A percentile compares a stretch with the other conserved stretches of the same genome.
phyloP scores from a whole-genome alignment of 2,113 vertebrate species.

The Apistogramma diplotaenia region DNA sequence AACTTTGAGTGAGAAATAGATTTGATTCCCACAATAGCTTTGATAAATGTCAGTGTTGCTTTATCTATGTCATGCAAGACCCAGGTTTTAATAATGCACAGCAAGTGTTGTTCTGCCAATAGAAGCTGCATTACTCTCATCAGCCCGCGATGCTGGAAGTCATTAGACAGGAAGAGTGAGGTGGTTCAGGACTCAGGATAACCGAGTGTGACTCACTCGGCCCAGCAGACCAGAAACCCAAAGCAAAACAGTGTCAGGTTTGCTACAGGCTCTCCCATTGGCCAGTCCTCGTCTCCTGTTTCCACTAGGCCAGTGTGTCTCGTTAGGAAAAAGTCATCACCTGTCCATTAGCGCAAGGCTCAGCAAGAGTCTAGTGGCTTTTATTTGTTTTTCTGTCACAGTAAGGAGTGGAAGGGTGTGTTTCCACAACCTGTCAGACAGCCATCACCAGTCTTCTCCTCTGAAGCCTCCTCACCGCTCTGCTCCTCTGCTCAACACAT shows the following conservation, averaged over 20 bases:
- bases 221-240: constrained; percentile 60
- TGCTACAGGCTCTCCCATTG: constrained; percentile 13
- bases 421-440: constrained; percentile 71
- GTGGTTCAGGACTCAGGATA: constrained; percentile 35
- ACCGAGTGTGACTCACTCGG: constrained; percentile 41
- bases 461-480: constrained; percentile 44
- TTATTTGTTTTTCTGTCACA: constrained; percentile 68
- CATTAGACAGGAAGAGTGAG: constrained; percentile 45
- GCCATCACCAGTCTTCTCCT: constrained; percentile 50
- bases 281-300: constrained; percentile 8
- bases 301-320: neutral
- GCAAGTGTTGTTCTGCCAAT: constrained; percentile 2
- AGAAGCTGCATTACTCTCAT: neutral
- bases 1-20: neutral
- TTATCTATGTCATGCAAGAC: neutral
- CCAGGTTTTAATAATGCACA: neutral
- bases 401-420: constrained; percentile 59
- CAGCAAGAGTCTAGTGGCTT: constrained; percentile 21
- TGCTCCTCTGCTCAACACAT: constrained; percentile 48
- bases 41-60: neutral
- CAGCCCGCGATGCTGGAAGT: neutral
- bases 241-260: constrained; percentile 59
- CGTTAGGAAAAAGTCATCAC: constrained; percentile 39
- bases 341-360: constrained; percentile 48
- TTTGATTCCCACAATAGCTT: neutral